Percentiles rank a stretch among this genome's conserved stretches.
Evolutionary conservation across 2,797 vertebrate species (phyloP).

Genomic region (Oryzias sinensis): DNA sequence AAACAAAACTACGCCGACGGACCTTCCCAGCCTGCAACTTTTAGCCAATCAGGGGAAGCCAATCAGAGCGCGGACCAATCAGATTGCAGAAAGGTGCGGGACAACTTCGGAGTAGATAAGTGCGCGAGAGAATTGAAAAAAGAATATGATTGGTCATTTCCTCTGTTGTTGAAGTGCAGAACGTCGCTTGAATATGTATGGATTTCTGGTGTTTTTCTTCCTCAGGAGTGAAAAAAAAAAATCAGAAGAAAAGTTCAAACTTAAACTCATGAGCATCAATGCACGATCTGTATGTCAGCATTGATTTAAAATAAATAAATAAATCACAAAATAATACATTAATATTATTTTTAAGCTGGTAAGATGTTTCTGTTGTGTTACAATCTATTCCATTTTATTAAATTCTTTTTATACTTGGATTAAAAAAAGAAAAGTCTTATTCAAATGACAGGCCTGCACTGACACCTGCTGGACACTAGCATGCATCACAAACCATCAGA

Average conservation of each 20-base stretch:
- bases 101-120: slow-evolving; percentile 60
- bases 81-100: slow-evolving; percentile 16
- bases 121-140: background rate
- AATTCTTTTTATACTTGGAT: background rate
- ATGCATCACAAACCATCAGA: too few species aligned
- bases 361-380: background rate
- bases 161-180: background rate
- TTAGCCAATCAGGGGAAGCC: slow-evolving; percentile 63
- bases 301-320: background rate
- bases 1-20: slow-evolving; percentile 40
- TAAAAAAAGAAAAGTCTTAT: too few species aligned
- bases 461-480: slow-evolving; percentile 14
- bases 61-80: slow-evolving; percentile 64
- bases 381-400: slow-evolving; percentile 8
- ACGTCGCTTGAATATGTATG: too few species aligned
- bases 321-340: too few species aligned
- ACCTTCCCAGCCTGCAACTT: slow-evolving; percentile 45
- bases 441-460: background rate
- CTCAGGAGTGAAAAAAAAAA: too few species aligned
- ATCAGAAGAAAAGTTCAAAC: too few species aligned
- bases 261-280: background rate
- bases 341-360: too few species aligned
- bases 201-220: too few species aligned
- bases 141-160: background rate
- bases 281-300: background rate